Percentiles rank a stretch among this genome's conserved stretches.
Conservation (phyloP, 2,797 vertebrate species). For the Danio tinwini region DNA sequence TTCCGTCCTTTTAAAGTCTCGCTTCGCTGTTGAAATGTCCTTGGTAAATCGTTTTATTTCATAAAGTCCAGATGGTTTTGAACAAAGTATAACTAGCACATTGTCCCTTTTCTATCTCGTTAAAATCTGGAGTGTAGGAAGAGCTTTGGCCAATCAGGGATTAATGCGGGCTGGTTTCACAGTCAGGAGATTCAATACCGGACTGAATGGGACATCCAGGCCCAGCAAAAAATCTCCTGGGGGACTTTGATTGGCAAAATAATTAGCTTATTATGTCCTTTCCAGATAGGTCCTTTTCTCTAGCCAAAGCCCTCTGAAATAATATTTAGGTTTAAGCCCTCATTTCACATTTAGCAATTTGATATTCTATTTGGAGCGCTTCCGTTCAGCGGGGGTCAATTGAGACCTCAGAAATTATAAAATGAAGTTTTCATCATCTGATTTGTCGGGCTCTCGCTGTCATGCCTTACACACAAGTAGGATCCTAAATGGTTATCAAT, state of each 20-base stretch:
- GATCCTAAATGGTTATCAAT: slow-evolving; percentile 38
- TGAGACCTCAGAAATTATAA: slow-evolving; percentile 52
- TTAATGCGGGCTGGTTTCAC: slow-evolving; percentile 71
- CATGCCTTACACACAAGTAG: slow-evolving; percentile 20
- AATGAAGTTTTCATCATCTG: slow-evolving; percentile 51
- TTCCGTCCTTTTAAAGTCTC: slow-evolving; percentile 42
- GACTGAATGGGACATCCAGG: slow-evolving; percentile 63
- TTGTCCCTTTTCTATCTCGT: slow-evolving; percentile 71
- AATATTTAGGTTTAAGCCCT: slow-evolving; percentile 79
- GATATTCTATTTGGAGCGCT: slow-evolving; percentile 74
- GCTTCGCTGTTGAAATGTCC: slow-evolving; percentile 46
- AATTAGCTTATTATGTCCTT: slow-evolving; percentile 76
- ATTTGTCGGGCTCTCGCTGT: slow-evolving; percentile 37
- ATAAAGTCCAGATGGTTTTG: slow-evolving; percentile 42
- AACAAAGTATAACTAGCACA: slow-evolving; percentile 63
- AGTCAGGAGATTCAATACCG: slow-evolving; percentile 64
- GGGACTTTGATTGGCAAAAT: slow-evolving; percentile 83
- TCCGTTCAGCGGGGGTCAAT: slow-evolving; percentile 56
- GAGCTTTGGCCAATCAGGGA: slow-evolving; percentile 78
- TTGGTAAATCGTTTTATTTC: slow-evolving; percentile 56
- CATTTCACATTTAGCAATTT: slow-evolving; percentile 79
- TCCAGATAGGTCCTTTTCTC: slow-evolving; percentile 53
- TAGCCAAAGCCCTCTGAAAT: slow-evolving; percentile 71
- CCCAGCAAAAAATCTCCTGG: slow-evolving; percentile 59
- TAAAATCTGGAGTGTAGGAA: slow-evolving; percentile 76